phyloP scores from a whole-genome alignment of 2,888 invertebrate species.

The Nomada flava region DNA sequence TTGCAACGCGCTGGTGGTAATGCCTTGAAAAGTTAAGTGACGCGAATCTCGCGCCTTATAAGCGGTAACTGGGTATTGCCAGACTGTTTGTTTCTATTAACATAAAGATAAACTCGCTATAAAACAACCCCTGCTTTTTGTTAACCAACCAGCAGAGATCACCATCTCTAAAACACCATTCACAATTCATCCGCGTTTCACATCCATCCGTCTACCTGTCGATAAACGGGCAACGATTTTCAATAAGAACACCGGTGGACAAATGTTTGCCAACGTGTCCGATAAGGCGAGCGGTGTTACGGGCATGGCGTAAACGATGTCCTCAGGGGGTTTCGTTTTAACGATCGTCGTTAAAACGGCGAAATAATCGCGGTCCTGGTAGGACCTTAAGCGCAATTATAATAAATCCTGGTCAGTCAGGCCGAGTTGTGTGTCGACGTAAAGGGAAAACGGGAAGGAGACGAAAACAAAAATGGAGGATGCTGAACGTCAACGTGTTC shows the following conservation, averaged over 20 bases:
- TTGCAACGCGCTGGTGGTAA: slow-evolving; percentile 29
- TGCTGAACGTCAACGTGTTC: slow-evolving; percentile 6
- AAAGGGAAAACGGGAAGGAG: neutral
- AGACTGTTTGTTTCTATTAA: slow-evolving; percentile 13
- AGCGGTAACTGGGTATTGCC: neutral
- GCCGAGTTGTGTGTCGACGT: neutral
- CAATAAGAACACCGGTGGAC: slow-evolving; percentile 37
- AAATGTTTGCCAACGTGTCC: slow-evolving; percentile 36
- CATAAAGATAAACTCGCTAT: neutral
- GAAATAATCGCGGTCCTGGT: slow-evolving; percentile 16
- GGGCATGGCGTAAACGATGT: neutral
- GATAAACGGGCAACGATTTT: slow-evolving; percentile 38
- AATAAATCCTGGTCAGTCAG: neutral
- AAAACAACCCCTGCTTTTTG: neutral
- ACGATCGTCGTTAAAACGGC: slow-evolving; percentile 30
- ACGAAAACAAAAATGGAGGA: neutral
- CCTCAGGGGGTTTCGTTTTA: neutral
- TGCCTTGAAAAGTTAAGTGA: slow-evolving; percentile 30
- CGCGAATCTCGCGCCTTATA: neutral
- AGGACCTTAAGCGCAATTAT: slow-evolving; percentile 9
- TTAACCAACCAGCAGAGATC: neutral
- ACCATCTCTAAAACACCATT: neutral
- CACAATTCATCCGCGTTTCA: neutral
- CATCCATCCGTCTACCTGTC: slow-evolving; percentile 1
- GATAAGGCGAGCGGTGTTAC: slow-evolving; percentile 4